Conservation (phyloP, 2,888 invertebrate genomes). For the Pristionchus arcanus region DNA sequence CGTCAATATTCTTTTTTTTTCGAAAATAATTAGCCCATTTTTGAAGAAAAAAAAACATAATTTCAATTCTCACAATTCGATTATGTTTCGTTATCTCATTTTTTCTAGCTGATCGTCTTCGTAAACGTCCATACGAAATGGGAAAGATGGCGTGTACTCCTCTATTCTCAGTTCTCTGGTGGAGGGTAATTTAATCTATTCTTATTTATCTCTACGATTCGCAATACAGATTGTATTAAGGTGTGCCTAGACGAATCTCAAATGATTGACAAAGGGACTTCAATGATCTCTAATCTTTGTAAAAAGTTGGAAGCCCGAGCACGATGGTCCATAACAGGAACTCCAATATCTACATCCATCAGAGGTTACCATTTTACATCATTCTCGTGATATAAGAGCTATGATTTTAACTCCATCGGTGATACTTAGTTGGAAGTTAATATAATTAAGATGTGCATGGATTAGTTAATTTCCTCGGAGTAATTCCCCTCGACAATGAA, state of each 20-base stretch:
- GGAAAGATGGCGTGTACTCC: constrained; percentile 85
- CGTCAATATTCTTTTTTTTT: no score
- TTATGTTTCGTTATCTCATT: not conserved
- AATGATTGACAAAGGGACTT: constrained; percentile 85
- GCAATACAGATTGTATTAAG: constrained; percentile 55
- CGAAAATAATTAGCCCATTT: no score
- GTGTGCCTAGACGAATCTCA: constrained; percentile 86
- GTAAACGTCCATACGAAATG: constrained; percentile 80
- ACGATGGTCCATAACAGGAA: constrained; percentile 87
- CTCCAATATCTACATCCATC: constrained; percentile 82
- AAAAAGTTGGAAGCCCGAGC: constrained; percentile 83
- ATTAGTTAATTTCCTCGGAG: constrained; percentile 60
- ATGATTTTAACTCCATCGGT: no score
- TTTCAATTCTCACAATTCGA: no score
- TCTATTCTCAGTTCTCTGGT: constrained; percentile 87
- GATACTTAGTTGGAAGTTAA: no score
- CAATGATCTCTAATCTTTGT: constrained; percentile 85
- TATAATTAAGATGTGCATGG: constrained; percentile 58
- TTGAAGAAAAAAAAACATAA: no score
- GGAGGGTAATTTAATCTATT: constrained; percentile 83
- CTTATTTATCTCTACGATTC: not conserved
- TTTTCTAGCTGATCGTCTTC: constrained; percentile 78
- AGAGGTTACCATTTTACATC: not conserved
- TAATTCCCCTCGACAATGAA: constrained; percentile 59
- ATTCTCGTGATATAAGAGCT: not conserved